Evolutionary conservation across 2,888 invertebrate species (phyloP), one percentile per base, ranked within the genome.

Genomic region (Prosopocoilus inquinatus): DNA sequence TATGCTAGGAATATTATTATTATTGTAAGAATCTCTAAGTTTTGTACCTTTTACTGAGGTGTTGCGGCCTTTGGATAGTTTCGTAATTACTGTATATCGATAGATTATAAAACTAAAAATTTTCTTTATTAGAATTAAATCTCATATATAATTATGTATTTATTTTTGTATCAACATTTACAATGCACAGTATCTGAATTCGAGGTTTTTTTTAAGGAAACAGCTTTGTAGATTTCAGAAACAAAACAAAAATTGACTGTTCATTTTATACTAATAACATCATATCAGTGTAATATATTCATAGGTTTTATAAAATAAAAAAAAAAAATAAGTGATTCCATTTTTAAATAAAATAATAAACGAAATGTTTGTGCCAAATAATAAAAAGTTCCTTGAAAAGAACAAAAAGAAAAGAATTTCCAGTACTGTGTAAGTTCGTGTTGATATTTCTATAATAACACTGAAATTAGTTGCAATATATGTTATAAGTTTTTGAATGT

Each of bases 21-120:
- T 59, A 55, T 63, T 62, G 60, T 61, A 62, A 54, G 43, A 53
- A 53, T 53, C 43, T 49, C 54, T 54, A 45, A 52, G 45, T 52
- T 52, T 52, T 46, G 46, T 52, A 46, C 43, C 47, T 52, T 52
- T 52, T 52, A 52, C 52, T 52, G 38, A 38, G 45, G 44, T 50
- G 16, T 33, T 47, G 70, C 70, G 72, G 71, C 71, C 71, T 72
- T 72, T 69, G 66, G 67, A 69, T 69, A 69, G 68, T 69, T 59
- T 62, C 57, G 49, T 54, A 58, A 50, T 50, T 50, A 50, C 55
- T 38, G n/a, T n/a, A n/a, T 41, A 41, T 41, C 16, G 13, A 15
- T 41, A 41, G 16, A 15, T 41, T n/a, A 13, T 9, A 9, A 41
- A 38, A 38, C 13, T 41, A 11, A 41, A 41, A 41, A 15, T 13